These are phyloP conservation scores for Oreonectes daqikongensis DNA, from an alignment of 2,797 vertebrate genomes.

Conservation along the genomic window DNA sequence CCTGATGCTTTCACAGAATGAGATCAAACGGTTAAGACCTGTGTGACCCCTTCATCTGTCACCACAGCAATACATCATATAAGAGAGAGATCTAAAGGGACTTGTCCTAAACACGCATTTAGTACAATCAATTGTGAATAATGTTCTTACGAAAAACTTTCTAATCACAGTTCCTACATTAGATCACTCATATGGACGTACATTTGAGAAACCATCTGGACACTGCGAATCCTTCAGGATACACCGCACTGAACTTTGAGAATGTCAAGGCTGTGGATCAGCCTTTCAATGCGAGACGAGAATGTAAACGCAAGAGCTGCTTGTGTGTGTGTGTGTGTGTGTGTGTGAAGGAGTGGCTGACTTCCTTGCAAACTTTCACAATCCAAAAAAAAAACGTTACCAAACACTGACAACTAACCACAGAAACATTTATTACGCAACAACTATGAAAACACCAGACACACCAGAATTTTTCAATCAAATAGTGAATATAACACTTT, in stretches of 20 bases:
- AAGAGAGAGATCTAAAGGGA: constrained; percentile 3
- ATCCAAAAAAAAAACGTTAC: neutral
- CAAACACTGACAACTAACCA: constrained; percentile 4
- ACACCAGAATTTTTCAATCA: neutral
- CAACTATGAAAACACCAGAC: neutral
- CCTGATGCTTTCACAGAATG: constrained; percentile 7
- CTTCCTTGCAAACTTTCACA: constrained; percentile 38
- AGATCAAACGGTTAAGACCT: constrained; percentile 38
- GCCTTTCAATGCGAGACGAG: neutral
- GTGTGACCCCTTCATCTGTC: constrained; percentile 21
- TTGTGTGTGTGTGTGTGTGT: neutral
- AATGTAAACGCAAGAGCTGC: constrained; percentile 20
- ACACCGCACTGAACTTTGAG: neutral
- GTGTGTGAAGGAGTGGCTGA: constrained; percentile 36
- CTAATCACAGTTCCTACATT: constrained; percentile 21
- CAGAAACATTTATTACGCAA: neutral
- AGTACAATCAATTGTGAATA: constrained; percentile 21
- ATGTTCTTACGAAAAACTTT: too few relatives aligned
- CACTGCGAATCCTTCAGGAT: constrained; percentile 38
- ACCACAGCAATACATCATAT: neutral
- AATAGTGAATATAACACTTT: too few relatives aligned
- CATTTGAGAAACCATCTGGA: constrained; percentile 53
- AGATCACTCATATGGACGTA: constrained; percentile 40
- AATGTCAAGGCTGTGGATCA: neutral
- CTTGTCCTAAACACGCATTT: constrained; percentile 24